A percentile compares a stretch with the other conserved stretches of the same genome.
Conservation (phyloP, 2,888 invertebrate genomes). For the Chaitophorus viminalis region DNA sequence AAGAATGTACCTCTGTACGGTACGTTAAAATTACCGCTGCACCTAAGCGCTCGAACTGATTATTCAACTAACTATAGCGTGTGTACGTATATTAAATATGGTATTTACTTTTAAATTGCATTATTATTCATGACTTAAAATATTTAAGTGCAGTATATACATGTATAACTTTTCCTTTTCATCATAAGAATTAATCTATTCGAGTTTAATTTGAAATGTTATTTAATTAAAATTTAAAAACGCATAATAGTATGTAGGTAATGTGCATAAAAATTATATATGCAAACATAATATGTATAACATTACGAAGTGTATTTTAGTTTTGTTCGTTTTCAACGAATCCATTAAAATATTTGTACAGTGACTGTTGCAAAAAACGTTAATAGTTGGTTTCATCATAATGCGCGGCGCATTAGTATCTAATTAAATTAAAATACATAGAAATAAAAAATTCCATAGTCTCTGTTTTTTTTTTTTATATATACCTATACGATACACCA, state of each 20-base stretch:
- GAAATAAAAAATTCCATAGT: too few relatives aligned
- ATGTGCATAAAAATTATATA: too few relatives aligned
- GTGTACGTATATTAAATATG: background rate
- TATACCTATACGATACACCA: too few relatives aligned
- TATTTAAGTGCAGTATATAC: background rate
- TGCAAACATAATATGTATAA: background rate
- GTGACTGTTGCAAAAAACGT: too few relatives aligned
- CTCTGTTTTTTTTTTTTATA: too few relatives aligned
- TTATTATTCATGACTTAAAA: background rate
- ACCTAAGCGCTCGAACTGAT: too few relatives aligned
- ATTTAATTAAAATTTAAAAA: background rate
- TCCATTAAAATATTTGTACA: background rate
- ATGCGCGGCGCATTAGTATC: too few relatives aligned
- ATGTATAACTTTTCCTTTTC: background rate
- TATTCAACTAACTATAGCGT: too few relatives aligned
- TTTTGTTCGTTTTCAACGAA: background rate
- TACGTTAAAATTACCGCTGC: too few relatives aligned
- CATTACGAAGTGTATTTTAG: background rate
- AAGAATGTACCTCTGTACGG: too few relatives aligned
- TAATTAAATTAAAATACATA: too few relatives aligned
- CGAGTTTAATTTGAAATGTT: background rate
- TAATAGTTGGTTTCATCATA: too few relatives aligned
- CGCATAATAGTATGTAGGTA: background rate
- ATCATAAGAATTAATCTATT: background rate
- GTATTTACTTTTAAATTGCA: background rate